These are phyloP conservation scores for Ooceraea biroi DNA, from an alignment of 1,140 invertebrate genomes.

Conservation along the genomic window DNA sequence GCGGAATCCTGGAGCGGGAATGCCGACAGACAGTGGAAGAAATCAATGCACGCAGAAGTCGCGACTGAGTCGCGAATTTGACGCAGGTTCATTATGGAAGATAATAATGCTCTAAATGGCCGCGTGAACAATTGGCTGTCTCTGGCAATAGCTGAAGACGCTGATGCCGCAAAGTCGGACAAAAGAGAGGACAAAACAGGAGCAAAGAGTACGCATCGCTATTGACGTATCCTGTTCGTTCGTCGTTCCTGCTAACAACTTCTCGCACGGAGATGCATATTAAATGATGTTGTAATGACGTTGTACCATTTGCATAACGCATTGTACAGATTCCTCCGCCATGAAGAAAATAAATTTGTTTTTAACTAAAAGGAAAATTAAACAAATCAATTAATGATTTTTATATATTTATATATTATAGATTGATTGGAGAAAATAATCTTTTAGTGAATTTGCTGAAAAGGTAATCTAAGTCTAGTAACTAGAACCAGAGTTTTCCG, in stretches of 20 bases:
- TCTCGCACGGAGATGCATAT: not conserved
- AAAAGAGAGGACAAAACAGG: not conserved
- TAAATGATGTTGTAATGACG: not conserved
- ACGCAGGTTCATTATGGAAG: not conserved
- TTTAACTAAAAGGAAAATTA: not conserved
- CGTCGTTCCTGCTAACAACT: not conserved
- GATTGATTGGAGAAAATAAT: not conserved
- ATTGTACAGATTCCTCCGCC: not conserved
- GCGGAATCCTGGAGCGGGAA: slow-evolving; percentile 81
- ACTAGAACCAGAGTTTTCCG: not conserved
- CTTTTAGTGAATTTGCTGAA: not conserved
- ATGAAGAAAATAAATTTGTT: slow-evolving; percentile 31
- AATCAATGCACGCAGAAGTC: slow-evolving; percentile 32
- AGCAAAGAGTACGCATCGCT: not conserved
- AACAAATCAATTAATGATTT: not conserved
- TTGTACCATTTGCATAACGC: slow-evolving; percentile 24
- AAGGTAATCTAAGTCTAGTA: not conserved
- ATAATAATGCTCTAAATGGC: slow-evolving; percentile 20
- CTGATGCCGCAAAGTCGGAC: not conserved
- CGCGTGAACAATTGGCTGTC: not conserved
- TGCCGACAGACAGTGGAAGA: slow-evolving; percentile 41
- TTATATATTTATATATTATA: not conserved
- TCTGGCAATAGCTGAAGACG: slow-evolving; percentile 2
- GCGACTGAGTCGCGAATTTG: slow-evolving; percentile 22
- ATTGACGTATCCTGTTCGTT: not conserved